phyloP scores from a whole-genome alignment of 2,797 vertebrate genomes.

The Eulemur rubriventer region DNA sequence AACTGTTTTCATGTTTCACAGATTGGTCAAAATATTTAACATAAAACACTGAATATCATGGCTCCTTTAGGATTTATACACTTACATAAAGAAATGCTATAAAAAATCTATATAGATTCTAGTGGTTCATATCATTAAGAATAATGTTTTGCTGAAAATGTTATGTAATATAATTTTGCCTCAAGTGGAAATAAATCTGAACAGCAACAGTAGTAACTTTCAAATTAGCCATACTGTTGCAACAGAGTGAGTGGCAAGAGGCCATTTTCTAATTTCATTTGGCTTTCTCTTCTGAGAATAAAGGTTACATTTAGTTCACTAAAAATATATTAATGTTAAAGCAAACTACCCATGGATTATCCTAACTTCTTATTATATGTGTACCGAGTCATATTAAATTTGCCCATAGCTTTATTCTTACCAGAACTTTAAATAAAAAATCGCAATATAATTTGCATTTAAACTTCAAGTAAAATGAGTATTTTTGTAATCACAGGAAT shows the following conservation, averaged over 20 bases:
- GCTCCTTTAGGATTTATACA: not conserved
- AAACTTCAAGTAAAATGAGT: not conserved
- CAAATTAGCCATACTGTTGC: not conserved
- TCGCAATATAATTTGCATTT: not conserved
- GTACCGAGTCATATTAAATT: not conserved
- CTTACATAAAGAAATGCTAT: slow-evolving; percentile 37
- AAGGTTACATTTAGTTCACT: not conserved
- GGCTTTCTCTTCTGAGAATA: not conserved
- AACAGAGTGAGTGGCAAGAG: not conserved
- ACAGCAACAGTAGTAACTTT: slow-evolving; percentile 20
- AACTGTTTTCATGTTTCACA: not conserved
- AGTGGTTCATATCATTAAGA: not conserved
- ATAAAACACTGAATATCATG: not conserved
- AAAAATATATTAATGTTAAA: not conserved
- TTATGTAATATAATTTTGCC: not conserved
- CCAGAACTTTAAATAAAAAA: slow-evolving; percentile 35
- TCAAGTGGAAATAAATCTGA: not conserved
- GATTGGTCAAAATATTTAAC: not conserved
- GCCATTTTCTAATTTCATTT: slow-evolving; percentile 40
- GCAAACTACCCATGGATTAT: not conserved
- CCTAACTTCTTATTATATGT: slow-evolving; percentile 24
- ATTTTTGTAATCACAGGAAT: not conserved
- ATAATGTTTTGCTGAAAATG: not conserved
- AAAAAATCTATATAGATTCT: slow-evolving; percentile 2
- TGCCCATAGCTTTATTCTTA: not conserved